Evolutionary conservation across 1,140 invertebrate species (phyloP).

Genomic region (Aphelenchoides fujianensis): DNA sequence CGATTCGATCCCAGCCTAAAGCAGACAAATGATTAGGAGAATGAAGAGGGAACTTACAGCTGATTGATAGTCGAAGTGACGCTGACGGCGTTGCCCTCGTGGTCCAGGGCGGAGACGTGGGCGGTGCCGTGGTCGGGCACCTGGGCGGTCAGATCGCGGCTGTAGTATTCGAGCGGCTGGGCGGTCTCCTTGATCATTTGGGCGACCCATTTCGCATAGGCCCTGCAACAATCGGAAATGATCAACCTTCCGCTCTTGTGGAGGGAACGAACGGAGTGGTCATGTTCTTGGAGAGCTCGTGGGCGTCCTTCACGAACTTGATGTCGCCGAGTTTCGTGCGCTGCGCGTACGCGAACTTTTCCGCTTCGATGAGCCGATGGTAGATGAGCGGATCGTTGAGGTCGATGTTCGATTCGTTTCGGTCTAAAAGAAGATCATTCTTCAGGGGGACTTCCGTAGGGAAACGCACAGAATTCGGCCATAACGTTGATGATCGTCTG

Average conservation of each 20-base stretch:
- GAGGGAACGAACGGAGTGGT: slow-evolving; percentile 46
- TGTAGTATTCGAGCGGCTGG: slow-evolving; percentile 55
- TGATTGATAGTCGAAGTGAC: slow-evolving; percentile 86
- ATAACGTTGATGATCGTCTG: too few relatives aligned
- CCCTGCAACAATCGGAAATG: slow-evolving; percentile 27
- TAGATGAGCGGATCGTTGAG: slow-evolving; percentile 67
- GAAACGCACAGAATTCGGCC: too few relatives aligned
- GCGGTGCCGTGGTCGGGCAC: slow-evolving; percentile 72
- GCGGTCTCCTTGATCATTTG: slow-evolving; percentile 22
- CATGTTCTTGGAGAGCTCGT: slow-evolving; percentile 35
- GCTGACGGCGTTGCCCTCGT: slow-evolving; percentile 84
- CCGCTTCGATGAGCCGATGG: slow-evolving; percentile 81
- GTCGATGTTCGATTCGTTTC: slow-evolving; percentile 11
- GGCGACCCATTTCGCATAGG: slow-evolving; percentile 53
- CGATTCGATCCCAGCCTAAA: slow-evolving; percentile 62
- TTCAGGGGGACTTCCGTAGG: too few relatives aligned
- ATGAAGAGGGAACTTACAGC: slow-evolving; percentile 72
- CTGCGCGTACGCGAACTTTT: slow-evolving; percentile 85
- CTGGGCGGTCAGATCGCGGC: slow-evolving; percentile 41
- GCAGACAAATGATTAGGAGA: too few relatives aligned
- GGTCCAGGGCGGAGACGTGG: slow-evolving; percentile 79
- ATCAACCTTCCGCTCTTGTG: neutral
- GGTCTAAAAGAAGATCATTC: too few relatives aligned
- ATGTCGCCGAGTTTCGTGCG: slow-evolving; percentile 79
- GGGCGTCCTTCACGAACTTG: slow-evolving; percentile 9